phyloP scores from a whole-genome alignment of 2,113 vertebrate genomes.

The Peromyscus maniculatus region DNA sequence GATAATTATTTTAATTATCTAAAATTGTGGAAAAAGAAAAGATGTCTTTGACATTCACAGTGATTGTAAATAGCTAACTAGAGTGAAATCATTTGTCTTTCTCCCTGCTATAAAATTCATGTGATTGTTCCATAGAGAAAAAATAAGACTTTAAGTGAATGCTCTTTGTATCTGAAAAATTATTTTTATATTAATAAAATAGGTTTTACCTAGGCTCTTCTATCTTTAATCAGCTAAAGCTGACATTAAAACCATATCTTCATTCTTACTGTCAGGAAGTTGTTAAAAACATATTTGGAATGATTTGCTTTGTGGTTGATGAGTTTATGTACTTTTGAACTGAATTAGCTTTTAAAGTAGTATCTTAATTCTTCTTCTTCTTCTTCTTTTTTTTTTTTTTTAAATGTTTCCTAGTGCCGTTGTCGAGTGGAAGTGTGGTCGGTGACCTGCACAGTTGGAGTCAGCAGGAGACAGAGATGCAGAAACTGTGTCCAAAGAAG shows the following conservation, averaged over 20 bases:
- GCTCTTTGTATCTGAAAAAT: conserved; percentile 64
- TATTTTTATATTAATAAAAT: conserved; percentile 64
- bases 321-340: conserved; percentile 72
- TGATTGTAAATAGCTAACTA: conserved; percentile 50
- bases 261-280: conserved; percentile 52
- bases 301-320: neutral
- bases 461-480: conserved; percentile 47
- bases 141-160: neutral
- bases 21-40: neutral
- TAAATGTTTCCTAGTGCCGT: neutral
- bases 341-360: conserved; percentile 69
- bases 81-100: conserved; percentile 21
- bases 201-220: neutral
- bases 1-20: conserved; percentile 49
- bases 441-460: conserved; percentile 63
- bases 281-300: conserved; percentile 69
- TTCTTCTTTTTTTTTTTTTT: too few relatives aligned
- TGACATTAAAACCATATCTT: conserved; percentile 53
- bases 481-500: conserved; percentile 62
- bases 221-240: conserved; percentile 73
- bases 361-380: conserved; percentile 44
- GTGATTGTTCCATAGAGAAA: conserved; percentile 33
- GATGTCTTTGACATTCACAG: neutral
- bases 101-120: conserved; percentile 46
- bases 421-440: neutral